phyloP scores from a whole-genome alignment of 2,797 vertebrate genomes.

The Botia kubotai region DNA sequence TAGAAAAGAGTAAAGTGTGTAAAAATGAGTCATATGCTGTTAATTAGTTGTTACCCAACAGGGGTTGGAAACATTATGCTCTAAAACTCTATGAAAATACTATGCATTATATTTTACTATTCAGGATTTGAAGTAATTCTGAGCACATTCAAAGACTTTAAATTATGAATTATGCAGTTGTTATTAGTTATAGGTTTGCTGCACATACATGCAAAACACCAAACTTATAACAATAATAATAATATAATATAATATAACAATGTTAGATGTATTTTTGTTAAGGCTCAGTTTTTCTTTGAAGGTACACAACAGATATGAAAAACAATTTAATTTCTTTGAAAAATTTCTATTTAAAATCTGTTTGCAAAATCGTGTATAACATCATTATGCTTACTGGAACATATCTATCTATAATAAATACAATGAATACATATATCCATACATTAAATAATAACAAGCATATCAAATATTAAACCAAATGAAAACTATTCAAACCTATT shows the following conservation, averaged over 20 bases:
- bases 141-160: neutral
- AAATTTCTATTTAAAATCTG: too few relatives aligned
- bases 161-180: slow-evolving; percentile 3
- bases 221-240: too few relatives aligned
- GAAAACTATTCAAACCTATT: neutral
- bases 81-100: neutral
- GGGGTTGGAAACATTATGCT: slow-evolving; percentile 6
- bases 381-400: neutral
- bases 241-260: too few relatives aligned
- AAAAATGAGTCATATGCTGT: slow-evolving; percentile 39
- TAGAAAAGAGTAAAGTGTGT: slow-evolving; percentile 5
- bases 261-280: neutral
- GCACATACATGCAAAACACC: too few relatives aligned
- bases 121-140: neutral
- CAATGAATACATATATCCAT: neutral
- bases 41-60: slow-evolving; percentile 42
- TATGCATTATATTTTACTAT: neutral
- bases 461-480: too few relatives aligned
- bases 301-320: neutral
- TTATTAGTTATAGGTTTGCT: neutral
- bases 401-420: neutral
- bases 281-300: neutral
- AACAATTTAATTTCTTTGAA: neutral
- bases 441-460: neutral
- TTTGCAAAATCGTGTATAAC: too few relatives aligned